A percentile compares a stretch with the other conserved stretches of the same genome.
Conservation (phyloP, 2,888 invertebrate genomes). For the Megaustenia siamemsis region DNA sequence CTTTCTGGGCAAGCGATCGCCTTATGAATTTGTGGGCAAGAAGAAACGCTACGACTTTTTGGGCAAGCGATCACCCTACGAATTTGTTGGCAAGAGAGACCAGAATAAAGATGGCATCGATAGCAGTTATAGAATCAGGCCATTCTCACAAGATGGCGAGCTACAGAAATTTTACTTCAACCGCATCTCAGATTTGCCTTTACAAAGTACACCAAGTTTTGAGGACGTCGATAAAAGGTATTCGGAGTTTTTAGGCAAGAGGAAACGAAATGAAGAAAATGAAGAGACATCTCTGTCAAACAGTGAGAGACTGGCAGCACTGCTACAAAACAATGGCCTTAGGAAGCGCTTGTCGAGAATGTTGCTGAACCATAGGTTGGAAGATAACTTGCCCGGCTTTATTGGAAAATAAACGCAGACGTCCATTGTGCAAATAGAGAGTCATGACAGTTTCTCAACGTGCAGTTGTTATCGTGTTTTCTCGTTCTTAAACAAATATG, state of each 20-base stretch:
- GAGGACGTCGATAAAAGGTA: constrained; percentile 9
- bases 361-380: constrained; percentile 1
- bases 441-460: too few relatives aligned
- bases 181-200: too few relatives aligned
- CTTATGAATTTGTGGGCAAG: constrained; percentile 27
- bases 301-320: constrained; percentile 30
- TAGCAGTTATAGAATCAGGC: neutral
- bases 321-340: constrained; percentile 30
- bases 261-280: constrained; percentile 10
- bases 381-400: constrained; percentile 27
- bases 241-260: constrained; percentile 38
- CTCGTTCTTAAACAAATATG: too few relatives aligned
- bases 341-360: constrained; percentile 34
- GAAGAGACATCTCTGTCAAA: neutral
- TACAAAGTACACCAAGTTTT: neutral
- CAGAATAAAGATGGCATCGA: neutral
- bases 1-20: constrained; percentile 15
- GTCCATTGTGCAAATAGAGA: too few relatives aligned
- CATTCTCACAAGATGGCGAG: neutral
- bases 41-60: constrained; percentile 11
- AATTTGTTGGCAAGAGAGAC: constrained; percentile 23
- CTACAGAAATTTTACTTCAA: neutral
- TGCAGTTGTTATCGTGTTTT: too few relatives aligned
- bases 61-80: constrained; percentile 29
- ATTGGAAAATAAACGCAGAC: constrained; percentile 24